A percentile compares a stretch with the other conserved stretches of the same genome.
Evolutionary conservation across 2,113 vertebrate species (phyloP).

Genomic region (Syngnathus floridae): DNA sequence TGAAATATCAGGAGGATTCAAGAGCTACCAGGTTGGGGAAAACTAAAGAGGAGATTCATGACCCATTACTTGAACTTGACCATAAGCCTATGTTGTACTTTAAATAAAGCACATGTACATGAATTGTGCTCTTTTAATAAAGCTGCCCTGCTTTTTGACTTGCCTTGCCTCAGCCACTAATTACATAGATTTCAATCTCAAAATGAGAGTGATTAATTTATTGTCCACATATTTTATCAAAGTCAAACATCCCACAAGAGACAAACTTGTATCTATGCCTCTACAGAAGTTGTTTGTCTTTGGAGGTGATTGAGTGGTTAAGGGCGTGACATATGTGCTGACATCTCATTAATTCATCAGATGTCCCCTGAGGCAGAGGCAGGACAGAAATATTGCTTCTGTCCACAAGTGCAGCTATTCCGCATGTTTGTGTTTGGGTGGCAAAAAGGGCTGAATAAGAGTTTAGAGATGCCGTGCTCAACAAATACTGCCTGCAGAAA

Average conservation of each 20-base stretch:
- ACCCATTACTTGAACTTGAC: neutral
- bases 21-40: neutral
- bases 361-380: conserved; percentile 42
- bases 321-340: conserved; percentile 54
- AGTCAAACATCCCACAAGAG: neutral
- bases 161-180: neutral
- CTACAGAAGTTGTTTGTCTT: conserved; percentile 23
- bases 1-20: neutral
- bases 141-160: too few species aligned
- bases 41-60: neutral
- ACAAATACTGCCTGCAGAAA: conserved; percentile 25
- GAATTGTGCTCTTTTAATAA: too few species aligned
- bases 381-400: conserved; percentile 32
- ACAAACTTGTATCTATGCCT: conserved; percentile 16
- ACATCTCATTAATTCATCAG: conserved; percentile 61
- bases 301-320: conserved; percentile 51
- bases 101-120: neutral
- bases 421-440: conserved; percentile 35
- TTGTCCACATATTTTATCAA: neutral
- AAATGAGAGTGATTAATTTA: neutral
- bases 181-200: neutral
- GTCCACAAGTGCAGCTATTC: conserved; percentile 33
- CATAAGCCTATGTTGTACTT: neutral
- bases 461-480: conserved; percentile 8
- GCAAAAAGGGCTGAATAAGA: conserved; percentile 36